phyloP scores from a whole-genome alignment of 2,113 vertebrate genomes.

The Daubentonia madagascariensis region DNA sequence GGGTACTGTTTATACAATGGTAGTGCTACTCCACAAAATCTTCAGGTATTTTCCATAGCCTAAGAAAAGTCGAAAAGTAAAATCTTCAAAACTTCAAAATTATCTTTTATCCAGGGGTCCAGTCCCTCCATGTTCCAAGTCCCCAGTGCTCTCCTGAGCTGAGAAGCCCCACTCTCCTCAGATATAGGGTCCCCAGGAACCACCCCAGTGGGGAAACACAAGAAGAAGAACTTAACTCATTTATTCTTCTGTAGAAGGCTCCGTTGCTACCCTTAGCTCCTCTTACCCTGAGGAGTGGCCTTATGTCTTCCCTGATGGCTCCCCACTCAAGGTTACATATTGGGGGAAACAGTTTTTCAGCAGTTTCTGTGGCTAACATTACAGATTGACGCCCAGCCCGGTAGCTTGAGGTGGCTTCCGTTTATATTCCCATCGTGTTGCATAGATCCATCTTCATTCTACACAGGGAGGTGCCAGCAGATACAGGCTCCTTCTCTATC shows the following conservation, averaged over 20 bases:
- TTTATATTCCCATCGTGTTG: background rate
- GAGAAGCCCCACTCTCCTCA: background rate
- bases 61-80: background rate
- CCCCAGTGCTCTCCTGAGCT: background rate
- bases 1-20: background rate
- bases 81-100: background rate
- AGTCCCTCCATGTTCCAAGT: background rate
- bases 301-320: background rate
- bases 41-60: background rate
- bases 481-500: background rate
- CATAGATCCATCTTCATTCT: background rate
- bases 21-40: background rate
- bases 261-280: too few relatives aligned
- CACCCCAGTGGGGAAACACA: background rate
- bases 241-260: background rate
- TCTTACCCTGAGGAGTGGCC: background rate
- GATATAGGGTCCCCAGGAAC: rapidly evolving
- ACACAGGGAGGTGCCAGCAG: background rate
- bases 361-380: background rate
- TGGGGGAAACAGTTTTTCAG: background rate
- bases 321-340: background rate
- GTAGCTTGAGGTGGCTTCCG: background rate
- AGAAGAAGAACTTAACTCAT: background rate
- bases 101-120: background rate
- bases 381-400: background rate